Percentiles rank a stretch among this genome's conserved stretches.
Conservation (phyloP, 2,888 invertebrate genomes). For the Caenorhabditis sp. region DNA sequence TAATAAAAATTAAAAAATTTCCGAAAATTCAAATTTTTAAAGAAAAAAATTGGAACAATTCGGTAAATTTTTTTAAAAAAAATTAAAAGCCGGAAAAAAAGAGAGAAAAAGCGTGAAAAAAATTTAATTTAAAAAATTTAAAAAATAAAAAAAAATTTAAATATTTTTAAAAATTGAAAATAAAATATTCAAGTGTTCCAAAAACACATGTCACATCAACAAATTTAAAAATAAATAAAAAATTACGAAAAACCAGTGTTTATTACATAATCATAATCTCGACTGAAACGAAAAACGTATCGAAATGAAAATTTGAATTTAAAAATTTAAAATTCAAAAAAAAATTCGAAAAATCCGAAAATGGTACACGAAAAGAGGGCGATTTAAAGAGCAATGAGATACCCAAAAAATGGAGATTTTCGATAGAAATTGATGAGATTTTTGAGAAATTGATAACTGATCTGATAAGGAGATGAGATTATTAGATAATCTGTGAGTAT, state of each 20-base stretch:
- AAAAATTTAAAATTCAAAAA: too few relatives aligned
- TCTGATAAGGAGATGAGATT: not conserved
- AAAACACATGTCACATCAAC: not conserved
- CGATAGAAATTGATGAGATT: not conserved
- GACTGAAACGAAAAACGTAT: too few relatives aligned
- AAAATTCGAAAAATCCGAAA: not conserved
- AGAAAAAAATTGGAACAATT: too few relatives aligned
- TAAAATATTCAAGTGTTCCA: not conserved
- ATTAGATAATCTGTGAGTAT: not conserved
- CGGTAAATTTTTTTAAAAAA: too few relatives aligned
- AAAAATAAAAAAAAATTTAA: not conserved
- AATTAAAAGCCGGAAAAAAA: too few relatives aligned
- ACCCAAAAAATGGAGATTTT: slow-evolving; percentile 33
- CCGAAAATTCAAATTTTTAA: too few relatives aligned
- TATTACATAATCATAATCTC: too few relatives aligned
- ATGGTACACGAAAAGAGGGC: slow-evolving; percentile 17
- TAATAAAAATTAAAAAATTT: too few relatives aligned
- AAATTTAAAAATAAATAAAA: not conserved
- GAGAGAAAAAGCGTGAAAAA: too few relatives aligned
- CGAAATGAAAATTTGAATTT: too few relatives aligned
- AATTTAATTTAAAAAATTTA: too few relatives aligned
- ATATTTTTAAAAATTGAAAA: not conserved
- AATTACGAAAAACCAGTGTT: not conserved
- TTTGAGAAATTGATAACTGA: too few relatives aligned
- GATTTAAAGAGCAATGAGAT: slow-evolving; percentile 14